Evolutionary conservation across 2,113 vertebrate species (phyloP).

Genomic region (Murina feae): DNA sequence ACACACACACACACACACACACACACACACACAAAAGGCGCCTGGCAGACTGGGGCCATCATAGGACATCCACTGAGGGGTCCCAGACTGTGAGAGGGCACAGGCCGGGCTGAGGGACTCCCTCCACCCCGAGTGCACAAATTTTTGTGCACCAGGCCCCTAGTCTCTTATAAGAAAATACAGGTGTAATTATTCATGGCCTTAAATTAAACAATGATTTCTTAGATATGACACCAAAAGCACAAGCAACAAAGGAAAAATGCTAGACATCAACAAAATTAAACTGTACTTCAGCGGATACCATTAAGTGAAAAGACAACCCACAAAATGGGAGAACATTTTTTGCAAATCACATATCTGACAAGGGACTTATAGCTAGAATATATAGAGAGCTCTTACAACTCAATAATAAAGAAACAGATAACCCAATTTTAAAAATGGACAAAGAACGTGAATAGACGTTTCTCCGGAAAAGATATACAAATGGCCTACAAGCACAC

Average conservation of each 20-base stretch:
- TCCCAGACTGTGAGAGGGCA: no score
- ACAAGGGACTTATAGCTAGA: background rate
- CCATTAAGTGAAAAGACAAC: background rate
- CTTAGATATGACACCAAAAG: background rate
- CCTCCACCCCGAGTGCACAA: no score
- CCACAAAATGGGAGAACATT: background rate
- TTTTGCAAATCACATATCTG: background rate
- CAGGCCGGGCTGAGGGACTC: no score
- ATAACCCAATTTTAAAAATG: background rate
- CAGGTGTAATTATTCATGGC: background rate
- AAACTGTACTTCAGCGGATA: background rate
- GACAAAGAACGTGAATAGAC: background rate
- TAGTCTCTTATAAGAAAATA: background rate
- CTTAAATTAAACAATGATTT: background rate
- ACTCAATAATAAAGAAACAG: background rate
- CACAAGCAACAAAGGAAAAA: background rate
- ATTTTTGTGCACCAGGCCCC: no score
- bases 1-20: no score
- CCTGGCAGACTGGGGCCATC: no score
- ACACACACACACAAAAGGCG: no score
- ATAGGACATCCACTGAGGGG: no score
- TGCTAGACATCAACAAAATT: background rate
- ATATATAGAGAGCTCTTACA: background rate
- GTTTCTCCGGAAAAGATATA: background rate
- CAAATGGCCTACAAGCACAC: background rate